Evolutionary conservation across 2,797 vertebrate genomes (phyloP).

Genomic region (Sus cebifrons): DNA sequence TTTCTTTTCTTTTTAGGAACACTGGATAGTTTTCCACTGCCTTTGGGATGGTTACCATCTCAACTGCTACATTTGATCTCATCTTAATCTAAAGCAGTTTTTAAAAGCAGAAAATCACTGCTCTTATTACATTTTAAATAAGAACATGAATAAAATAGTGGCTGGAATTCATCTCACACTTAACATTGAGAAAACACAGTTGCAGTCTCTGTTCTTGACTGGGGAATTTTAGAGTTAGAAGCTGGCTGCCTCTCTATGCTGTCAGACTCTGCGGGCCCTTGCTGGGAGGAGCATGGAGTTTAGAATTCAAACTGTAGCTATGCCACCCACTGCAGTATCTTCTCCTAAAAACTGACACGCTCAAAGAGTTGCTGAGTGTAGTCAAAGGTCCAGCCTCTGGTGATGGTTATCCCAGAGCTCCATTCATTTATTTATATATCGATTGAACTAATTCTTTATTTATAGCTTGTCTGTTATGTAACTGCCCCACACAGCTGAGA

Average conservation of each 20-base stretch:
- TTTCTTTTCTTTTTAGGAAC: background rate
- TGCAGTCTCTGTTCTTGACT: background rate
- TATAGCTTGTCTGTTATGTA: slow-evolving; percentile 73
- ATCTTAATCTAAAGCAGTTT: slow-evolving; percentile 9
- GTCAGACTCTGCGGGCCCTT: background rate
- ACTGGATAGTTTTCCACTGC: background rate
- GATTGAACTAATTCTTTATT: slow-evolving; percentile 77
- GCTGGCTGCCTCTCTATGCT: slow-evolving; percentile 47
- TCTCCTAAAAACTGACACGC: background rate
- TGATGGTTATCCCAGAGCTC: background rate
- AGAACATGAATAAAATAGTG: too few species aligned
- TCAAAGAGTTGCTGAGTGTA: background rate
- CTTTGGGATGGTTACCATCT: background rate
- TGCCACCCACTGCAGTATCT: background rate
- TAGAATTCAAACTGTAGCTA: slow-evolving; percentile 12
- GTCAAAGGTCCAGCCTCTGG: background rate
- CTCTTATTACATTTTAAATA: background rate
- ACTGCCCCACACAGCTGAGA: slow-evolving; percentile 71
- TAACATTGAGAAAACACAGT: background rate
- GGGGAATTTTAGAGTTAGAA: background rate
- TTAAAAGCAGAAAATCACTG: background rate
- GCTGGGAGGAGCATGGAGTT: background rate
- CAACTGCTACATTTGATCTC: background rate
- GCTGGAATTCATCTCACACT: background rate
- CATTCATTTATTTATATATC: slow-evolving; percentile 75